Conservation (phyloP, 1,140 invertebrate species). For the Kradibia gibbosae region DNA sequence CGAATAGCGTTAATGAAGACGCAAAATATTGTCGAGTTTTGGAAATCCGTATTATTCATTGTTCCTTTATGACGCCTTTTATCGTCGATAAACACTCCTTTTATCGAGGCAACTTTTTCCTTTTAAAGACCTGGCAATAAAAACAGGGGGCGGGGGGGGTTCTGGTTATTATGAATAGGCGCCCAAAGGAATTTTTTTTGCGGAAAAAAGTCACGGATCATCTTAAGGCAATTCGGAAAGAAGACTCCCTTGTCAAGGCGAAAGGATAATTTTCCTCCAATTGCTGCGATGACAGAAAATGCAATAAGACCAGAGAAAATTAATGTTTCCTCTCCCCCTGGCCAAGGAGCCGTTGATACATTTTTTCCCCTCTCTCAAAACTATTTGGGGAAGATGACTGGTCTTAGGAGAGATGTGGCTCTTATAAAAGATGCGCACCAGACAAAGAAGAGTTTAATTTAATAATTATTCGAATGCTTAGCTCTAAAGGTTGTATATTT, state of each 20-base stretch:
- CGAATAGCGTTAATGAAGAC: background rate
- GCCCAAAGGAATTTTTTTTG: background rate
- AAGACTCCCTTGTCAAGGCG: background rate
- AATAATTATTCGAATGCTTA: no score
- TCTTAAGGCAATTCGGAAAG: background rate
- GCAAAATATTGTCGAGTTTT: background rate
- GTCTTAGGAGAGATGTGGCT: no score
- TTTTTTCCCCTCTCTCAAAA: no score
- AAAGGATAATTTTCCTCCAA: background rate
- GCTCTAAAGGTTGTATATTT: no score
- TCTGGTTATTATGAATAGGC: background rate
- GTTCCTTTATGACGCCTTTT: background rate
- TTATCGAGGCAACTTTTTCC: background rate
- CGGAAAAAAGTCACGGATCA: background rate
- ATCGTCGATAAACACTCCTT: conserved; percentile 4
- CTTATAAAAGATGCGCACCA: no score
- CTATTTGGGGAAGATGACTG: no score
- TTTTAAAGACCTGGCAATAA: background rate
- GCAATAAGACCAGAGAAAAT: no score
- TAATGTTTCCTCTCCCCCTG: no score
- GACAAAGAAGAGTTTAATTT: no score
- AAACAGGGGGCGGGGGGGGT: no score
- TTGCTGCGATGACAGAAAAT: background rate
- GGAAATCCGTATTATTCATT: background rate
- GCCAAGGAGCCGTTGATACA: no score